A percentile compares a stretch with the other conserved stretches of the same genome.
Conservation (phyloP, 2,113 vertebrate species). For the Rhizomys pruinosus region DNA sequence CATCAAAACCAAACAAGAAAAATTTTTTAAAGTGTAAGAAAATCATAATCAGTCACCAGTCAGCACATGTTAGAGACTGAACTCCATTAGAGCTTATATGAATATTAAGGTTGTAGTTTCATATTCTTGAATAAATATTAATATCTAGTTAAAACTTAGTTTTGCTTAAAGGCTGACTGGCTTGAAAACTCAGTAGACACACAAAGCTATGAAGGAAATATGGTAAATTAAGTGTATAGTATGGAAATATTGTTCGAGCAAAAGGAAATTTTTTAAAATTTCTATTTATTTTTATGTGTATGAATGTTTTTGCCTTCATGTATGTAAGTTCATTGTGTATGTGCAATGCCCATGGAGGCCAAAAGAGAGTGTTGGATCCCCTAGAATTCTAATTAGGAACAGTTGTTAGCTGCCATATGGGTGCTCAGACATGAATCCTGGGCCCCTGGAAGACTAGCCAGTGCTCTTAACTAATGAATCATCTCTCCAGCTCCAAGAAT, state of each 20-base stretch:
- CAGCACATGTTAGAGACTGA: not conserved
- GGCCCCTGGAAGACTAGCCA: too few species aligned
- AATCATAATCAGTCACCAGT: constrained; percentile 27
- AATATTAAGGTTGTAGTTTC: not conserved
- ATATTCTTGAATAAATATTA: not conserved
- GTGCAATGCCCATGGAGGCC: too few species aligned
- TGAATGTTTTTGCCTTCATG: too few species aligned
- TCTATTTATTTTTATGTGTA: too few species aligned
- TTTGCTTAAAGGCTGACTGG: not conserved
- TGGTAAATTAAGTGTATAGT: not conserved
- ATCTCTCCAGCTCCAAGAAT: too few species aligned
- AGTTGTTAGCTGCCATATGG: too few species aligned
- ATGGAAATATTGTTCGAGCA: constrained; percentile 10
- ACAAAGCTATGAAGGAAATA: not conserved
- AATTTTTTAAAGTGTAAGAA: constrained; percentile 24
- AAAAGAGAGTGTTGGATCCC: too few species aligned
- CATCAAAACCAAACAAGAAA: constrained; percentile 18
- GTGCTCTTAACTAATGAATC: too few species aligned
- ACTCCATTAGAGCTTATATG: not conserved
- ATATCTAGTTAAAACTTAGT: not conserved
- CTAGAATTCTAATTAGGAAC: too few species aligned
- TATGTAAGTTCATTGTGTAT: too few species aligned
- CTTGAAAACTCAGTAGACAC: not conserved
- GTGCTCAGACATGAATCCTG: too few species aligned
- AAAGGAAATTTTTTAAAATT: not conserved